These are phyloP conservation scores for Meiosimyza decipiens DNA, from an alignment of 2,888 invertebrate genomes.

Conservation along the genomic window DNA sequence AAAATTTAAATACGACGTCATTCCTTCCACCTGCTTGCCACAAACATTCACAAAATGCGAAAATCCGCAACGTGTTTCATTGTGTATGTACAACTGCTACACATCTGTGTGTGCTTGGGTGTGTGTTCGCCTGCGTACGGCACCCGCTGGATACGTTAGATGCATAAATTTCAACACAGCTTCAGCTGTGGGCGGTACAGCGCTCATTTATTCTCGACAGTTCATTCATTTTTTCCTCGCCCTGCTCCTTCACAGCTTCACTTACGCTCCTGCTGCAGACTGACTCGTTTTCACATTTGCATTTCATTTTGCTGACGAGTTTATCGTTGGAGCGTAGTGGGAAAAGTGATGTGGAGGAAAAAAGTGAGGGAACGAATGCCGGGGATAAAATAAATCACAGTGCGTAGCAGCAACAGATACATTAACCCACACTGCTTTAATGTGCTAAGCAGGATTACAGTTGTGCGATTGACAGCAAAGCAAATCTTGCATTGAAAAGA, in stretches of 20 bases:
- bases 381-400: slow-evolving; percentile 59
- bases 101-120: slow-evolving; percentile 1
- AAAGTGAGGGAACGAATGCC: neutral
- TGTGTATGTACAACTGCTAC: slow-evolving; percentile 8
- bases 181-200: neutral
- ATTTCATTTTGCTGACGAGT: slow-evolving; percentile 54
- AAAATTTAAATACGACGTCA: too few relatives aligned
- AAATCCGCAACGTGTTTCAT: slow-evolving; percentile 35
- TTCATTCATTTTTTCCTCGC: slow-evolving; percentile 25
- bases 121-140: slow-evolving; percentile 25
- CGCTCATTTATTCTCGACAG: slow-evolving; percentile 29
- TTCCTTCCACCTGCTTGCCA: slow-evolving; percentile 40
- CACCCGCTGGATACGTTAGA: slow-evolving; percentile 3
- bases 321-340: neutral
- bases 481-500: neutral
- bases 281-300: slow-evolving; percentile 52
- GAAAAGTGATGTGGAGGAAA: neutral
- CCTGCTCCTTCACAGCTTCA: neutral
- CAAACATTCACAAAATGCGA: slow-evolving; percentile 37
- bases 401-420: slow-evolving; percentile 53
- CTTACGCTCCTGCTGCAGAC: neutral
- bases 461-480: too few relatives aligned
- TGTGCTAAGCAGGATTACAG: neutral
- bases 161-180: slow-evolving; percentile 27
- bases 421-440: slow-evolving; percentile 47